phyloP scores from a whole-genome alignment of 1,140 invertebrate species.

The Uloborus diversus region DNA sequence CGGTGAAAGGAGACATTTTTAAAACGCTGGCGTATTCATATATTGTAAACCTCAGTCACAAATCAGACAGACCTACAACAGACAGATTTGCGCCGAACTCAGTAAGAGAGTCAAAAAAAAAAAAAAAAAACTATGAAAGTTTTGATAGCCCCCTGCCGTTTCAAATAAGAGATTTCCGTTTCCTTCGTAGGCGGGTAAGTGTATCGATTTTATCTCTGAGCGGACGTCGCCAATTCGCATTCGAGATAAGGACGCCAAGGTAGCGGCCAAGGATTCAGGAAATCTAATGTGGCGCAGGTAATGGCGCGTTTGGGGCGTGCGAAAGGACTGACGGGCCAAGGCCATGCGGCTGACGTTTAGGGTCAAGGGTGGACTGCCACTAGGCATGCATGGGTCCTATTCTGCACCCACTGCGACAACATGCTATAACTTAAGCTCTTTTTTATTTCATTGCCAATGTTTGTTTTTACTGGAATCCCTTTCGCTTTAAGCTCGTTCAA shows the following conservation, averaged over 20 bases:
- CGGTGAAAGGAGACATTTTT: no score
- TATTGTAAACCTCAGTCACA: no score
- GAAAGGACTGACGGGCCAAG: slow-evolving; percentile 55
- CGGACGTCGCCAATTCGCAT: not conserved
- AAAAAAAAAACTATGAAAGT: no score
- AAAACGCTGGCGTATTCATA: no score
- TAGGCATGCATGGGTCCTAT: slow-evolving; percentile 33
- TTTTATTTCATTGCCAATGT: no score
- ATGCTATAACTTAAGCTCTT: no score
- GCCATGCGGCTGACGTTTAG: slow-evolving; percentile 5
- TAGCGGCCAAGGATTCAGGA: slow-evolving; percentile 6
- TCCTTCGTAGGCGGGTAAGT: not conserved
- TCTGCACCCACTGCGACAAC: slow-evolving; percentile 45
- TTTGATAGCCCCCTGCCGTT: no score
- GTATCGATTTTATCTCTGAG: not conserved
- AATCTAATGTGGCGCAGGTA: slow-evolving; percentile 43
- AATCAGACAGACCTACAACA: no score
- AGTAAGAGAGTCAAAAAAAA: no score
- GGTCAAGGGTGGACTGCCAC: slow-evolving; percentile 53
- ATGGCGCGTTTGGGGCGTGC: slow-evolving; percentile 48
- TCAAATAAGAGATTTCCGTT: not conserved
- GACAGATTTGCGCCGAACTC: no score
- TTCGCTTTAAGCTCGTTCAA: no score
- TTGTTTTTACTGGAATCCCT: no score
- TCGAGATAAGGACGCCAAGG: slow-evolving; percentile 24